Base-by-base conservation (phyloP, 2,797 vertebrate species). In the Myotis pilosus region DNA sequence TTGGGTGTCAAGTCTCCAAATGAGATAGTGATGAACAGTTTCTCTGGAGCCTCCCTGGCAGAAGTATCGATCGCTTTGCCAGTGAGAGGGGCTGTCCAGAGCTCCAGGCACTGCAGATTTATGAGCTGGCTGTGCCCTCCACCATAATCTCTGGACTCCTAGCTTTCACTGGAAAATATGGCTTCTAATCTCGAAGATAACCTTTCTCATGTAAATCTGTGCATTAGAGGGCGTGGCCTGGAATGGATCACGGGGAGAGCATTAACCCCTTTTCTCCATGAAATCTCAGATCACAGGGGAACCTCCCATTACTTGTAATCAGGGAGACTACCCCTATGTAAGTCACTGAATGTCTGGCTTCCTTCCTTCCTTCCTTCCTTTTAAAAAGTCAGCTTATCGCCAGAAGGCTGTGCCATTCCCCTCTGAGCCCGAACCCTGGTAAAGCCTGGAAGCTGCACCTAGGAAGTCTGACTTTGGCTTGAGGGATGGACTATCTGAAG, bases 81-180 rank as follows among this genome's bases (percentile, higher is more conserved):
- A 89, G 12, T 15, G 72, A 92, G 68, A 93, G 78, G 25, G 55
- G 22, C 91, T 75, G 87, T 74, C 75, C 17, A 30, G 92, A 92
- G 96, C 89, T 89, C 83, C 4, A 33, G 86, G 49, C 7, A 1
- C 79, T 68, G 25, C 33, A 41, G 82, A 94, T 94, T 87, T 81
- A 87, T 19, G 80, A 87, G 74, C 71, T 36, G 79, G 41, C 92
- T 25, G 3, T 82, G 81, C 60, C 53, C 83, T 92, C 80, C 80
- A 0, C 91, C 69, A 33, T 86, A 47, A 74, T 85, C 90, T 83
- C 66, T 62, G 53, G 93, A 69, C 95, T 94, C n/a, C 23, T 12
- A 62, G 88, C 88, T 91, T 94, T 96, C 92, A 69, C 8, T 6
- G 71, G 92, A 91, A 92, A 96, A 92, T 85, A 94, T 75, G 76